These are phyloP conservation scores for Dicranocentrus wangi DNA, from an alignment of 2,888 invertebrate species.

Conservation along the genomic window DNA sequence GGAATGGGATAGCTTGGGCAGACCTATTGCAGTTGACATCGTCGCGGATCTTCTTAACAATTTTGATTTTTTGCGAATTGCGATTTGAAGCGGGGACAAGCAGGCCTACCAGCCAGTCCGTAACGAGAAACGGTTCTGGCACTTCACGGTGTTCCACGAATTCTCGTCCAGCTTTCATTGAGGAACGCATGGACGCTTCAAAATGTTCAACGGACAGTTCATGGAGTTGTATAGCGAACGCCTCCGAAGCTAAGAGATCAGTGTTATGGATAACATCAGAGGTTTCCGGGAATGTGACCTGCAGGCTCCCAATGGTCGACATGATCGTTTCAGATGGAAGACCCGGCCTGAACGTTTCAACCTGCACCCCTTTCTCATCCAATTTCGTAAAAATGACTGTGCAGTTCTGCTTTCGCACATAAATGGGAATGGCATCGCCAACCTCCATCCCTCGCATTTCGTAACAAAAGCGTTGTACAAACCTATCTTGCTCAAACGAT, in stretches of 20 bases:
- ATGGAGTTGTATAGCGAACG: conserved; percentile 24
- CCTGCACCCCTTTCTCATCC: neutral
- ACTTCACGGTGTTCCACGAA: conserved; percentile 35
- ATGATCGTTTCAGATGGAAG: conserved; percentile 37
- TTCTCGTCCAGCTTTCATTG: conserved; percentile 19
- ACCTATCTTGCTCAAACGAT: neutral
- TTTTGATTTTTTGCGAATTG: neutral
- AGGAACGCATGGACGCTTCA: conserved; percentile 17
- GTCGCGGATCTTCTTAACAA: conserved; percentile 47
- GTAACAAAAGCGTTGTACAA: conserved; percentile 11
- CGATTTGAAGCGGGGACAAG: conserved; percentile 11
- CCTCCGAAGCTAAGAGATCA: conserved; percentile 18
- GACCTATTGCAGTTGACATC: conserved; percentile 18
- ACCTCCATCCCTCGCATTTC: conserved; percentile 1
- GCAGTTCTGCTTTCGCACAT: conserved; percentile 36
- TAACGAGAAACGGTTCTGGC: conserved; percentile 34
- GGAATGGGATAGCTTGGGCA: conserved; percentile 36
- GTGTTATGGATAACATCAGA: conserved; percentile 18
- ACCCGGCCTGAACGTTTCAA: conserved; percentile 43
- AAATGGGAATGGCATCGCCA: conserved; percentile 21
- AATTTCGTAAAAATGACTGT: conserved; percentile 20
- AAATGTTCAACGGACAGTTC: conserved; percentile 27
- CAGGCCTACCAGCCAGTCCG: conserved; percentile 34
- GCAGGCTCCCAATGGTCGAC: conserved; percentile 20
- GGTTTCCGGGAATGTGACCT: conserved; percentile 25